phyloP scores from a whole-genome alignment of 2,888 invertebrate genomes.

The Stenchaetothrips biformis region DNA sequence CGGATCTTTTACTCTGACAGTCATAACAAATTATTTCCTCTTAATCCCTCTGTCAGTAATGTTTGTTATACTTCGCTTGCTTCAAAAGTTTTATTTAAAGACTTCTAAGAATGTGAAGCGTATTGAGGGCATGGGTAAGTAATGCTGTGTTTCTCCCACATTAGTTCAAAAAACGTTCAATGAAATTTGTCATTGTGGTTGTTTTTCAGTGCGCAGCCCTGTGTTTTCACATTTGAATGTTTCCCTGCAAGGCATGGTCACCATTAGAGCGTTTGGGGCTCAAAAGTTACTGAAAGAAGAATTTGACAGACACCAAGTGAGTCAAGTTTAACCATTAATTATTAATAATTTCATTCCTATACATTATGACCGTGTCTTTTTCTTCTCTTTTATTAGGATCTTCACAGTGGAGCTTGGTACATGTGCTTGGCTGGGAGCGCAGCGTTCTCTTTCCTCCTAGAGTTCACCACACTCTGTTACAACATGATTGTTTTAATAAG shows the following conservation, averaged over 20 bases:
- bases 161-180: not conserved
- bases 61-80: constrained; percentile 44
- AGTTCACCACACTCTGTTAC: not conserved
- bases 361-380: not conserved
- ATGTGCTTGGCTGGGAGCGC: not conserved
- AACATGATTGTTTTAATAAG: constrained; percentile 32
- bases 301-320: constrained; percentile 69
- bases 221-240: constrained; percentile 92
- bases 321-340: constrained; percentile 35
- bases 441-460: not conserved
- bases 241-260: constrained; percentile 81
- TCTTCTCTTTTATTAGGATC: not conserved
- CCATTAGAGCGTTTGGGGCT: constrained; percentile 83
- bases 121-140: constrained; percentile 42
- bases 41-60: constrained; percentile 48
- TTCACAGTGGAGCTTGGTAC: not conserved
- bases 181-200: not conserved
- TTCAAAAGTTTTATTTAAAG: constrained; percentile 47
- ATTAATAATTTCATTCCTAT: not conserved
- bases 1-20: constrained; percentile 46
- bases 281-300: constrained; percentile 71
- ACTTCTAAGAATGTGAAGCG: constrained; percentile 48
- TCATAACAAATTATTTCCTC: constrained; percentile 52
- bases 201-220: constrained; percentile 74
- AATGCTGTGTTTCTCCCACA: constrained; percentile 26